Evolutionary conservation across 2,888 invertebrate genomes (phyloP).

Genomic region (Notocelia uddmanniana): DNA sequence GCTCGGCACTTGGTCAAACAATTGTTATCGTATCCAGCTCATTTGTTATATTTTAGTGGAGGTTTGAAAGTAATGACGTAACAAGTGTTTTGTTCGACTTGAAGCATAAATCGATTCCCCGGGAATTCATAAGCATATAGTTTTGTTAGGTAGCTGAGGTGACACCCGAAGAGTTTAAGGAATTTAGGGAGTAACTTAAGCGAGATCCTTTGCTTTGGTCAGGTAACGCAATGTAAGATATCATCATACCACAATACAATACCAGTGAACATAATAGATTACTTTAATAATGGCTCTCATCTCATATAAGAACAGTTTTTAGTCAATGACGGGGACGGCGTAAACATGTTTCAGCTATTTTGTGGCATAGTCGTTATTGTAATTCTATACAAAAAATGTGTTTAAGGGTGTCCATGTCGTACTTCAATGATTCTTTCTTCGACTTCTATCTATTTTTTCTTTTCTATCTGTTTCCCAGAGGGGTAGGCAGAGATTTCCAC

Average conservation of each 20-base stretch:
- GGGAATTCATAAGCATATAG: background rate
- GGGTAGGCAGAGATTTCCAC: no score
- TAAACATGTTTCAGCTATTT: background rate
- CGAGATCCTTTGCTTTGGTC: background rate
- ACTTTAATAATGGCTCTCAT: background rate
- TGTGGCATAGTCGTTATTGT: background rate
- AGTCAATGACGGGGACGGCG: background rate
- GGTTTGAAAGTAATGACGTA: slow-evolving; percentile 23
- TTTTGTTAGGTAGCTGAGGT: background rate
- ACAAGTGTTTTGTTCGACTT: background rate
- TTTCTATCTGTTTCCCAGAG: no score
- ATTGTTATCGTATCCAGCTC: slow-evolving; percentile 64
- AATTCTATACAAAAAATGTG: background rate
- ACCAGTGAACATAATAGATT: background rate
- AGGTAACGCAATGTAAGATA: background rate
- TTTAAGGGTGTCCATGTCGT: background rate
- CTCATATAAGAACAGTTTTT: slow-evolving; percentile 14
- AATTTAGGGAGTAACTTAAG: background rate
- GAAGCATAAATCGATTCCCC: background rate
- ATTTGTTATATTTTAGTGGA: slow-evolving; percentile 51
- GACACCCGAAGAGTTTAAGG: background rate
- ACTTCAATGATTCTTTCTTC: background rate
- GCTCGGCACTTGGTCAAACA: slow-evolving; percentile 73
- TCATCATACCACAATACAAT: background rate
- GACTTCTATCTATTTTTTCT: no score